Percentiles rank a stretch among this genome's conserved stretches.
Evolutionary conservation across 92 coral and sea anemone species (phyloP).

Genomic region (Parazoanthus swiftii): DNA sequence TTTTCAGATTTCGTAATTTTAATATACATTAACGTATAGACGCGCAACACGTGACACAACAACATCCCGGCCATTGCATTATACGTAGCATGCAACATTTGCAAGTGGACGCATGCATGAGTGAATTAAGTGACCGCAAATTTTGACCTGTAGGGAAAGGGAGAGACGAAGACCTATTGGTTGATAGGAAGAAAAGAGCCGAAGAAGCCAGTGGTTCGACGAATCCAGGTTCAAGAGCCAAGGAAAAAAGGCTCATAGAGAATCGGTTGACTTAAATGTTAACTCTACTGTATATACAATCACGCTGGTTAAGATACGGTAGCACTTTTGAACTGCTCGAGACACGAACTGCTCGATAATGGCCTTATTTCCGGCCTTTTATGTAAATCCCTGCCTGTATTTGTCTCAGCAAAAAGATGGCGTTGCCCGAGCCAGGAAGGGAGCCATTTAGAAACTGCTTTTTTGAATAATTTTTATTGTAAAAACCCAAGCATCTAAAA

Average conservation of each 20-base stretch:
- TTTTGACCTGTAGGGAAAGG: slow-evolving; percentile 50
- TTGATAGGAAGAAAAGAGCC: slow-evolving; percentile 53
- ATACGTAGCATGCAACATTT: too few species aligned
- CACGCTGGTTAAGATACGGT: background rate
- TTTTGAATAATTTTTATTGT: too few species aligned
- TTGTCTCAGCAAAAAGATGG: too few species aligned
- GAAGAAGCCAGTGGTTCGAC: slow-evolving; percentile 5
- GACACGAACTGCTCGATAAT: background rate
- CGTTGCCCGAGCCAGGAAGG: too few species aligned
- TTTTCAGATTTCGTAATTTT: background rate
- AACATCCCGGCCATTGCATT: background rate
- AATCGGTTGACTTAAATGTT: background rate
- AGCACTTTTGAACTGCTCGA: background rate
- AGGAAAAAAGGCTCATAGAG: background rate
- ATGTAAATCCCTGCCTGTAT: too few species aligned
- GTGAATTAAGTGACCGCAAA: background rate
- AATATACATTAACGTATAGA: background rate
- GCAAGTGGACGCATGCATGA: background rate
- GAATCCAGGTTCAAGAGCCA: slow-evolving; percentile 22
- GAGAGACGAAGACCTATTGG: slow-evolving; percentile 76
- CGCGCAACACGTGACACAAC: background rate
- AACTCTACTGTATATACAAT: background rate
- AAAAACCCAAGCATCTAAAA: too few species aligned
- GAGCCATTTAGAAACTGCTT: too few species aligned
- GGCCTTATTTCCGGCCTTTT: background rate